Evolutionary conservation across 2,888 invertebrate species (phyloP), one percentile per base, ranked within the genome.

Genomic region (Smittia sp.): DNA sequence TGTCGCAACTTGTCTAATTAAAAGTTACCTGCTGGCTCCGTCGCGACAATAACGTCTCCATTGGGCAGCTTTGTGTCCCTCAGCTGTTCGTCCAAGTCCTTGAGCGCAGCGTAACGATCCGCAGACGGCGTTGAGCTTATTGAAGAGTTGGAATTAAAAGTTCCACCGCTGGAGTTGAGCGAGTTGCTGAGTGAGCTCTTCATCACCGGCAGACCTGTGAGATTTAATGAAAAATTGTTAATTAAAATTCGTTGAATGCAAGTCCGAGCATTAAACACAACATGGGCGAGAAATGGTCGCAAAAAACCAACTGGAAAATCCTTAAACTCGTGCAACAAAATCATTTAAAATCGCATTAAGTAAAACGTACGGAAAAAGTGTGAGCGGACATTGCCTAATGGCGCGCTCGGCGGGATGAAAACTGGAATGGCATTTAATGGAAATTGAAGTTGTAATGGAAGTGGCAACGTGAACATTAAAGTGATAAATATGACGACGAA

Each of bases 101-200:
- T 95, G 75, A 98, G 86, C 69, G 97, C 96, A 76, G 97, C 96
- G 84, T 98, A 98, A 77, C 94, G 90, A 84, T 98, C 97, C 85
- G 91, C 93, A 79, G 88, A 80, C 76, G 81, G 82, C 4, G 78
- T 78, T 74, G 77, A 76, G 75, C 75, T 76, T 66, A 76, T 66
- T 67, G 77, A 76, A 74, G 80, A 76, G 75, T 76, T 78, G 15
- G 78, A 77, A 75, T 76, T 78, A 73, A 77, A 78, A 75, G 77
- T 76, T 20, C 62, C 62, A 75, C 77, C 77, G 76, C 76, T 78
- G 74, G 78, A 77, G 63, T 77, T 76, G 24, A 76, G 69, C 25
- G 75, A 76, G 73, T 77, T 78, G 75, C 75, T 78, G 46, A 76
- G 77, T 77, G 76, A 76, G 63, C 75, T 76, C 52, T 74, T 70